phyloP scores from a whole-genome alignment of 2,797 vertebrate species.

The Xenentodon cancila region DNA sequence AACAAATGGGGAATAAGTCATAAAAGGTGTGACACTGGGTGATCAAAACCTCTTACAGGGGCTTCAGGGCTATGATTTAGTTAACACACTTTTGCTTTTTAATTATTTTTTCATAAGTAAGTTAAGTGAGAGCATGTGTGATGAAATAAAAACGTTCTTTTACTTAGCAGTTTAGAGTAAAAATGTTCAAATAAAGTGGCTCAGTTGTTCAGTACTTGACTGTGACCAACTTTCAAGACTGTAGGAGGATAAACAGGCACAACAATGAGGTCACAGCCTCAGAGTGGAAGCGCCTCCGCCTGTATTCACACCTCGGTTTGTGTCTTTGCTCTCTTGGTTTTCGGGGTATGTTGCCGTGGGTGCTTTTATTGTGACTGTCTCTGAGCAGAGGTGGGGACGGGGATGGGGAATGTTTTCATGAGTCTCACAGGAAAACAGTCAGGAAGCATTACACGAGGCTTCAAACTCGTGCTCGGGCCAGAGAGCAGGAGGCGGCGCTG shows the following conservation, averaged over 20 bases:
- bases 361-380: constrained; percentile 10
- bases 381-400: constrained; percentile 24
- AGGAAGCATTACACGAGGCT: constrained; percentile 73
- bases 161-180: not conserved
- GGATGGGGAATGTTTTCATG: constrained; percentile 70
- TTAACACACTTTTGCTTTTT: not conserved
- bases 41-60: not conserved
- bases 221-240: not conserved
- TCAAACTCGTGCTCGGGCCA: constrained; percentile 25
- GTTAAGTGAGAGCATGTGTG: too few species aligned
- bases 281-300: constrained; percentile 18
- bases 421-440: constrained; percentile 79
- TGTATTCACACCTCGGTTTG: constrained; percentile 18
- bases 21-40: not conserved
- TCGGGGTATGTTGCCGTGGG: constrained; percentile 3
- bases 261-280: constrained; percentile 7
- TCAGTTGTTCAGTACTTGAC: not conserved
- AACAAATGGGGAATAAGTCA: too few species aligned
- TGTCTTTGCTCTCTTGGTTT: constrained; percentile 14
- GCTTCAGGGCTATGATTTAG: not conserved
- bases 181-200: not conserved
- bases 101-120: not conserved
- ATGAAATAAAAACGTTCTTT: too few species aligned
- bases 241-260: not conserved
- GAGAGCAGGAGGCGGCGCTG: constrained; percentile 32